Percentiles rank a stretch among this genome's conserved stretches.
phyloP scores from a whole-genome alignment of 2,797 vertebrate species.

The Sebastiscus albofasciatus region DNA sequence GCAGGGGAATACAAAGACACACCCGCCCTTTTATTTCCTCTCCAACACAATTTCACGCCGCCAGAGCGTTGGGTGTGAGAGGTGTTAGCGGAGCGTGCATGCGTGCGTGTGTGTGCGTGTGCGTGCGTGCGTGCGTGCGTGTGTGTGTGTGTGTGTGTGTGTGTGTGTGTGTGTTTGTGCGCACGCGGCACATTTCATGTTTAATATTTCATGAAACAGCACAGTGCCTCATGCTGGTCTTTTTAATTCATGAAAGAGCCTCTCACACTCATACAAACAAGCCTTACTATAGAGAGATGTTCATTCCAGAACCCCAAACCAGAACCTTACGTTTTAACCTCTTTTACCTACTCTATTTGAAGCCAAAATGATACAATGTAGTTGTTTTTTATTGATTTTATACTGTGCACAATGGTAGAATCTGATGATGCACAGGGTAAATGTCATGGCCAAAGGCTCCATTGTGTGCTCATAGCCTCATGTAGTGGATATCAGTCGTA shows the following conservation, averaged over 20 bases:
- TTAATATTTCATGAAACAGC: constrained; percentile 48
- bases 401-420: too few relatives aligned
- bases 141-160: constrained; percentile 1
- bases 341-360: too few relatives aligned
- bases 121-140: constrained; percentile 2
- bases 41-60: constrained; percentile 63
- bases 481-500: too few relatives aligned
- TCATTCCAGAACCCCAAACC: background rate
- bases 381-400: too few relatives aligned
- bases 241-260: background rate
- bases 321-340: background rate
- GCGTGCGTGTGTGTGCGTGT: background rate
- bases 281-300: background rate
- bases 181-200: constrained; percentile 10
- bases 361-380: too few relatives aligned
- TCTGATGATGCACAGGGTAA: too few relatives aligned
- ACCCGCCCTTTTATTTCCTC: constrained; percentile 58
- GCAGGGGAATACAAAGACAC: constrained; percentile 64
- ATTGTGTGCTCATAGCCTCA: too few relatives aligned
- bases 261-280: background rate
- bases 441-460: too few relatives aligned
- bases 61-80: constrained; percentile 46
- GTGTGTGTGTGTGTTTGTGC: constrained; percentile 3
- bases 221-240: background rate
- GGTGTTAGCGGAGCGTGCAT: constrained; percentile 12